Percentiles rank a stretch among this genome's conserved stretches.
Evolutionary conservation across 2,797 vertebrate species (phyloP).

Genomic region (Spondyliosoma cantharus): DNA sequence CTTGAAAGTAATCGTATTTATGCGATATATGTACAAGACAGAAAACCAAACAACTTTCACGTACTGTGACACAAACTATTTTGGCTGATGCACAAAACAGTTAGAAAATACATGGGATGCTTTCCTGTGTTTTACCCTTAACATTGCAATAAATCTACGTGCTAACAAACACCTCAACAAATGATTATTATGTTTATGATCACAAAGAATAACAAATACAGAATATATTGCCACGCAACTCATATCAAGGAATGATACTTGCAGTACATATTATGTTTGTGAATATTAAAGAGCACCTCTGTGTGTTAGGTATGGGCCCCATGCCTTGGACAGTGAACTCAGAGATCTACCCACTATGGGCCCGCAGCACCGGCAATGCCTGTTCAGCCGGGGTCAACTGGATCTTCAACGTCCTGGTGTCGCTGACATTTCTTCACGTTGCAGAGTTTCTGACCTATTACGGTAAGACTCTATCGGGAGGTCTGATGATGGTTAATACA

Average conservation of each 20-base stretch:
- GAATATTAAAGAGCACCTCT: not conserved
- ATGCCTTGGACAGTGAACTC: constrained; percentile 99
- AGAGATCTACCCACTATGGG: constrained; percentile 98
- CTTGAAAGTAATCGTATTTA: not conserved
- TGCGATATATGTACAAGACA: not conserved
- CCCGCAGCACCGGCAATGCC: constrained; percentile 95
- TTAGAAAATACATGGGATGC: no score
- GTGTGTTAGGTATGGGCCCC: constrained; percentile 92
- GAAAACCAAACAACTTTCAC: no score
- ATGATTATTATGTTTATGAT: no score
- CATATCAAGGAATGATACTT: not conserved
- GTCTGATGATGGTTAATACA: not conserved
- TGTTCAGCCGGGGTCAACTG: constrained; percentile 97
- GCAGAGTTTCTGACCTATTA: constrained; percentile 95
- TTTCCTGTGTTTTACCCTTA: no score
- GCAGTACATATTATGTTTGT: not conserved
- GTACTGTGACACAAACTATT: no score
- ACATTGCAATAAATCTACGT: no score
- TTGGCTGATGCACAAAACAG: no score
- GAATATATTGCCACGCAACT: not conserved
- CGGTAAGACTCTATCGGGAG: constrained; percentile 79
- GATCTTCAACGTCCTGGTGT: constrained; percentile 95
- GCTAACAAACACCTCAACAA: no score
- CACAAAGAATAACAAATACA: no score
- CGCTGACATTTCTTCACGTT: constrained; percentile 94